Evolutionary conservation across 2,113 vertebrate species (phyloP).

Genomic region (Dissostichus mawsoni): DNA sequence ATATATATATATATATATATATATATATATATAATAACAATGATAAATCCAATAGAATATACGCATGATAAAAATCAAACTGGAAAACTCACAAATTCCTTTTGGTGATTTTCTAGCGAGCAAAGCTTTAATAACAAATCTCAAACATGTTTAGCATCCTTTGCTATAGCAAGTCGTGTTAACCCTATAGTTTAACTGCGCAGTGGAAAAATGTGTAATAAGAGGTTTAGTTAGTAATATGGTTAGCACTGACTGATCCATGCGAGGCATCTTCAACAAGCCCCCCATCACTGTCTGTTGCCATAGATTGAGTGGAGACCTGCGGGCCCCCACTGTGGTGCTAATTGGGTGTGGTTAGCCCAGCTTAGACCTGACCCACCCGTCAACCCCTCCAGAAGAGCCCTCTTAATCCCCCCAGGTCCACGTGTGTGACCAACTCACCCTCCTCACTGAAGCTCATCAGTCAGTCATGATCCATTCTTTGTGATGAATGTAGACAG

Average conservation of each 20-base stretch:
- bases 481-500: constrained; percentile 71
- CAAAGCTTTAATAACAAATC: constrained; percentile 12
- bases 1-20: no score
- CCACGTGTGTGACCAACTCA: constrained; percentile 57
- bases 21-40: no score
- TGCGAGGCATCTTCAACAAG: constrained; percentile 48
- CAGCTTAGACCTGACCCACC: constrained; percentile 70
- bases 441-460: constrained; percentile 63
- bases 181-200: constrained; percentile 8
- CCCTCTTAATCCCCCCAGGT: constrained; percentile 62
- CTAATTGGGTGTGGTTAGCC: constrained; percentile 76
- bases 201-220: constrained; percentile 62
- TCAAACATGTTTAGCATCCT: background rate
- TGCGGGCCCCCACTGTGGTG: constrained; percentile 36
- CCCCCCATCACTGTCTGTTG: constrained; percentile 41
- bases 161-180: constrained; percentile 17
- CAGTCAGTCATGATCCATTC: constrained; percentile 76
- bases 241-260: constrained; percentile 57
- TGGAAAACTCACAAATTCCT: no score
- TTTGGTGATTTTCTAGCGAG: background rate
- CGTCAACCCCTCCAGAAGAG: constrained; percentile 68
- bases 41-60: no score
- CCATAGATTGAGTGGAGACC: constrained; percentile 44
- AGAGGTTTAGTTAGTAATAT: constrained; percentile 55
- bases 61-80: no score